Evolutionary conservation across 2,113 vertebrate genomes (phyloP).

Genomic region (Pedionomus torquatus): DNA sequence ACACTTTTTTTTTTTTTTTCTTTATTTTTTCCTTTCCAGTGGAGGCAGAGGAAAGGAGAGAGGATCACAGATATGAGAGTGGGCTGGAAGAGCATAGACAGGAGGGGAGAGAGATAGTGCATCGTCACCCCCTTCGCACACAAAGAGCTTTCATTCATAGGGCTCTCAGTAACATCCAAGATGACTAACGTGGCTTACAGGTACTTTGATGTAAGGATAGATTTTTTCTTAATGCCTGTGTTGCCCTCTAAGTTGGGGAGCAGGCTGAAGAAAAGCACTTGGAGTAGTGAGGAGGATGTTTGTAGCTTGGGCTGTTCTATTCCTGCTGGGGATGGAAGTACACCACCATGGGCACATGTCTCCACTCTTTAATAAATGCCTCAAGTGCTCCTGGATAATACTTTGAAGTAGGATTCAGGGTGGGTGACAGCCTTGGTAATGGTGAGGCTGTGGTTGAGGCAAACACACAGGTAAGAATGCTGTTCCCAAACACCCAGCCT

Average conservation of each 20-base stretch:
- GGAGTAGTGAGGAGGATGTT: neutral
- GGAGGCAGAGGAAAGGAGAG: neutral
- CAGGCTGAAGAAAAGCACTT: neutral
- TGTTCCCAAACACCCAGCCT: neutral
- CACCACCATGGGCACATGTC: too few relatives aligned
- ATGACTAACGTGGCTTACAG: neutral
- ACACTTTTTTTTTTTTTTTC: neutral
- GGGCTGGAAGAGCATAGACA: neutral
- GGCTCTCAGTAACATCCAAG: neutral
- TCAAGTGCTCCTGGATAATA: neutral
- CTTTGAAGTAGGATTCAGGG: neutral
- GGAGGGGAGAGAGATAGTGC: neutral
- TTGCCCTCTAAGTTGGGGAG: neutral
- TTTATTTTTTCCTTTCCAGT: neutral
- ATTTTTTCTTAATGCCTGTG: neutral
- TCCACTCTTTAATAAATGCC: neutral
- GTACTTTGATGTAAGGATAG: neutral
- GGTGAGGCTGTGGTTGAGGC: neutral
- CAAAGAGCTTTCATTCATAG: neutral
- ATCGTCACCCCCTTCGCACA: neutral
- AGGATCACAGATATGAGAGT: neutral
- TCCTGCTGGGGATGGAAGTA: neutral
- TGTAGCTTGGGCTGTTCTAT: neutral
- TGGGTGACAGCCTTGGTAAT: neutral
- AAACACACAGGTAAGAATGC: fast-evolving